These are phyloP conservation scores for Mythimna ferrago DNA, from an alignment of 2,888 invertebrate genomes.

Conservation along the genomic window DNA sequence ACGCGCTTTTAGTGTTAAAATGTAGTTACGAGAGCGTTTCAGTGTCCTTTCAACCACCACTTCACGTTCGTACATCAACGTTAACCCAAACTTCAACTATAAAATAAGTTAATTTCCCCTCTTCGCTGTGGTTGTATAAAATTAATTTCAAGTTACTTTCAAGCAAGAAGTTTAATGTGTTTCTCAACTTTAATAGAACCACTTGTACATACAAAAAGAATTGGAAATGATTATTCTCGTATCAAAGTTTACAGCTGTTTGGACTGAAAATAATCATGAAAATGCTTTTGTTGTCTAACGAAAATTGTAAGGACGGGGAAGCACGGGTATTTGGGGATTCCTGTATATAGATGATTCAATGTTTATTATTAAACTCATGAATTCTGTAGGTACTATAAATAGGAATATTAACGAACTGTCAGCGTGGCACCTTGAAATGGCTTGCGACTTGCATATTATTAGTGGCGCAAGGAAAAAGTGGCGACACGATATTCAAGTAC, in stretches of 20 bases:
- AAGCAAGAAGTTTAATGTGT: constrained; percentile 36
- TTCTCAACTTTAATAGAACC: constrained; percentile 28
- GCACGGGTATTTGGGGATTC: constrained; percentile 10
- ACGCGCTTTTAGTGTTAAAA: constrained; percentile 53
- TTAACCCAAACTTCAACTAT: constrained; percentile 29
- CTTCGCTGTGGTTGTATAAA: constrained; percentile 17
- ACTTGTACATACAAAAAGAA: constrained; percentile 23
- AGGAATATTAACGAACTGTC: constrained; percentile 15
- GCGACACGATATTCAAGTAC: constrained; percentile 18
- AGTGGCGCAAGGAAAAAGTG: constrained; percentile 20
- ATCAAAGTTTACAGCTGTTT: constrained; percentile 28
- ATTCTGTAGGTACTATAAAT: constrained; percentile 8
- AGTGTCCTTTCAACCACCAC: constrained; percentile 46
- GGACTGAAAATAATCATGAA: constrained; percentile 29
- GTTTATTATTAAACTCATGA: constrained; percentile 12
- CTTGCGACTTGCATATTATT: constrained; percentile 36
- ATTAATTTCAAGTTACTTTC: constrained; percentile 36
- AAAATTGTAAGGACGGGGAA: constrained; percentile 11
- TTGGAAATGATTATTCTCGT: constrained; percentile 22
- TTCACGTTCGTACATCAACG: constrained; percentile 10
- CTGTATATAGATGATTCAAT: constrained; percentile 7
- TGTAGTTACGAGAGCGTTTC: constrained; percentile 58
- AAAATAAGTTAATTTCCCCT: constrained; percentile 24
- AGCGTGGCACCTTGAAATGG: constrained; percentile 9
- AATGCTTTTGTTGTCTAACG: constrained; percentile 8